phyloP scores from a whole-genome alignment of 2,797 vertebrate genomes.

The Jordanella pulchra region DNA sequence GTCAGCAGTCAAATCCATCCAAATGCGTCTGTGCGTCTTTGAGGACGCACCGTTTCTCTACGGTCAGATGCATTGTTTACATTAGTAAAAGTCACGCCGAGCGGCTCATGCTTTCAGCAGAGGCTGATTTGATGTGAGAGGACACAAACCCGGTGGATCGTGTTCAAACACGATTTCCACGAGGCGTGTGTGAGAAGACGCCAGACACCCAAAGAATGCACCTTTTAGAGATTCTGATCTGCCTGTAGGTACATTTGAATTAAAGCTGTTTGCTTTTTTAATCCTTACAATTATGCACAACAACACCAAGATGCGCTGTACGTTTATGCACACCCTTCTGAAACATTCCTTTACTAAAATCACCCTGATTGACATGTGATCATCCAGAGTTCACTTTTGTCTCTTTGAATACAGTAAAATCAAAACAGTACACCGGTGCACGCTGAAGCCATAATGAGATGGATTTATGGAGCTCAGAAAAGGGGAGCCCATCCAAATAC shows the following conservation, averaged over 20 bases:
- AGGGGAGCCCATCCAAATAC: slow-evolving; percentile 41
- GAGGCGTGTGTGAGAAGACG: slow-evolving; percentile 63
- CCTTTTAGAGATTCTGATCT: slow-evolving; percentile 53
- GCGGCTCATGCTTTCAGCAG: slow-evolving; percentile 26
- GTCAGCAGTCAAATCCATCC: slow-evolving; percentile 5
- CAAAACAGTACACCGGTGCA: background rate
- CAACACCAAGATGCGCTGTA: background rate
- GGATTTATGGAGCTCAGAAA: slow-evolving; percentile 27
- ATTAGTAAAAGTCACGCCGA: slow-evolving; percentile 12
- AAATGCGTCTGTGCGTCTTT: background rate
- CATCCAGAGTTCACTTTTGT: background rate
- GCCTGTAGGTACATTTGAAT: slow-evolving; percentile 47
- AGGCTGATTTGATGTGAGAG: slow-evolving; percentile 64
- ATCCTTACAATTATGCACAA: slow-evolving; percentile 11
- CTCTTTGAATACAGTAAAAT: background rate
- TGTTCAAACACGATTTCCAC: slow-evolving; percentile 80
- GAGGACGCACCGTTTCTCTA: background rate
- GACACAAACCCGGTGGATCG: slow-evolving; percentile 67
- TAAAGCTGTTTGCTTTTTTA: background rate
- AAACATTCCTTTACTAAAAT: background rate
- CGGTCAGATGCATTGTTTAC: slow-evolving; percentile 13
- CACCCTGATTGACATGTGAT: no score
- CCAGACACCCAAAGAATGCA: slow-evolving; percentile 63
- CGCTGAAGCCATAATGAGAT: slow-evolving; percentile 14
- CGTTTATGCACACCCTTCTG: background rate